Evolutionary conservation across 2,113 vertebrate genomes (phyloP).

Genomic region (Centropristis striata): DNA sequence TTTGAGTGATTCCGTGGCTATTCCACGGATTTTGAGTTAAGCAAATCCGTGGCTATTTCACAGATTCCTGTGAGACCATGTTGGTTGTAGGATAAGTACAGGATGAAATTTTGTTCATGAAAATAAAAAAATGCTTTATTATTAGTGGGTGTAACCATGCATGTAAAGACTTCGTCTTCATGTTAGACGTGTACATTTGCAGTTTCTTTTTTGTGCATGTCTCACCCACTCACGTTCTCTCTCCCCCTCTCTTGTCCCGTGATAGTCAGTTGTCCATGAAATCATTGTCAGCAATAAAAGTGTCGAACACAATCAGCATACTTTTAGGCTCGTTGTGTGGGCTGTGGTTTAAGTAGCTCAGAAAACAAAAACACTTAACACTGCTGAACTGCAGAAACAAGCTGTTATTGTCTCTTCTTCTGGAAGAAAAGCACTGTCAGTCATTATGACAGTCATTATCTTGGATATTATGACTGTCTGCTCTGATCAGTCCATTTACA

Average conservation of each 20-base stretch:
- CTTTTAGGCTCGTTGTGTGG: not conserved
- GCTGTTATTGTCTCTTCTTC: not conserved
- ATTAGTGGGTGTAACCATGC: not conserved
- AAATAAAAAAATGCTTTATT: not conserved
- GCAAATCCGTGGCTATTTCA: too few relatives aligned
- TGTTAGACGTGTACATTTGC: too few relatives aligned
- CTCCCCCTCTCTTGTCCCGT: not conserved
- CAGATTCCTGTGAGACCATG: too few relatives aligned
- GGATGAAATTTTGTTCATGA: not conserved
- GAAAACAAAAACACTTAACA: constrained; percentile 2
- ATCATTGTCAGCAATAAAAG: not conserved
- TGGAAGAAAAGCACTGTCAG: constrained; percentile 7
- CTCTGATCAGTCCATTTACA: constrained; percentile 18
- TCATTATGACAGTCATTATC: constrained; percentile 19
- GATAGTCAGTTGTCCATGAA: not conserved
- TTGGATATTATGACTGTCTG: constrained; percentile 6
- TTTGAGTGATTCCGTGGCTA: too few relatives aligned
- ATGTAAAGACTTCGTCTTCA: not conserved
- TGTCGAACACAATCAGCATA: not conserved
- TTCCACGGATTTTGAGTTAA: too few relatives aligned
- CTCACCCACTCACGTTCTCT: not conserved
- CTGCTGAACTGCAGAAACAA: constrained; percentile 1
- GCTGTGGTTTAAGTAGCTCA: not conserved
- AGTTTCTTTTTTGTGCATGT: too few relatives aligned
- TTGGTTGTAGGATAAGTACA: too few relatives aligned